A percentile compares a stretch with the other conserved stretches of the same genome.
Evolutionary conservation across 2,113 vertebrate species (phyloP).

Genomic region (Panthera uncia): DNA sequence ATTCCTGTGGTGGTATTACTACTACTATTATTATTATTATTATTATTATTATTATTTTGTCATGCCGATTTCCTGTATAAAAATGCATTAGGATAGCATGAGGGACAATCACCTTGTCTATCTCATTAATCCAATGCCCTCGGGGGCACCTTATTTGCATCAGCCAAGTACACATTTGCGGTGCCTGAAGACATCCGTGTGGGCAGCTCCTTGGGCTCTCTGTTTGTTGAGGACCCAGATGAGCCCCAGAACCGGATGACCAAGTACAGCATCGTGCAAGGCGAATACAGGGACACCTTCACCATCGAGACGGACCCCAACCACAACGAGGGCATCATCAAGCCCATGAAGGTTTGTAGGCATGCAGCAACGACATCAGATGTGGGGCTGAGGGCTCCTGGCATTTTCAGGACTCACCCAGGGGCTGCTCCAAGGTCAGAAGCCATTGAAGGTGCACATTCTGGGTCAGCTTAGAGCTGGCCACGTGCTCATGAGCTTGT

Average conservation of each 20-base stretch:
- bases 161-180: constrained; percentile 87
- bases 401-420: neutral
- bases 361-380: fast-evolving
- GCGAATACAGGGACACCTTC: constrained; percentile 84
- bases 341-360: constrained; percentile 89
- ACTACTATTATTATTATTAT: neutral
- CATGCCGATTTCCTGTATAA: neutral
- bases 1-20: neutral
- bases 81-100: neutral
- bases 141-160: constrained; percentile 11
- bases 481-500: fast-evolving
- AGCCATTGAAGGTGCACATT: neutral
- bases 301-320: constrained; percentile 81
- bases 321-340: constrained; percentile 90
- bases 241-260: constrained; percentile 93
- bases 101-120: neutral
- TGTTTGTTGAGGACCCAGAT: constrained; percentile 91
- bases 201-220: constrained; percentile 85
- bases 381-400: neutral
- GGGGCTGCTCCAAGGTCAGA: neutral
- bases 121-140: constrained; percentile 55
- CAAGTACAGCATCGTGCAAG: constrained; percentile 84
- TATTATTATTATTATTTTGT: neutral
- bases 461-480: neutral
- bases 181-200: constrained; percentile 89